Evolutionary conservation across 2,888 invertebrate species (phyloP), one percentile per base, ranked within the genome.

Genomic region (Aphodius sticticus): DNA sequence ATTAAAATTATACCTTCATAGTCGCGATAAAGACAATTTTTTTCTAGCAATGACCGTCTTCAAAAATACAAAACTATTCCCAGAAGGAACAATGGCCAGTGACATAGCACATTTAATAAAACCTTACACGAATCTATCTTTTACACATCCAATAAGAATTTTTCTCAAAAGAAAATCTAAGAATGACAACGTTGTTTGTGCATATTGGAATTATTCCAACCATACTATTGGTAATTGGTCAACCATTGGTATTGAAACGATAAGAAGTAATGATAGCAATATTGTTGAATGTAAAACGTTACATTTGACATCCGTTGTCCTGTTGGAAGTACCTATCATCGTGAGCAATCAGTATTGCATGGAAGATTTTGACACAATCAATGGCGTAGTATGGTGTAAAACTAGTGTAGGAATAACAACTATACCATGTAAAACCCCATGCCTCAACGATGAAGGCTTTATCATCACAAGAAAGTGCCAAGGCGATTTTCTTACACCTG

Each of bases 181-280:
- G 6, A 26, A 26, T 3, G 38, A 38, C 7, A 53, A 76, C 36
- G 37, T 53, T 15, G 37, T 16, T 70, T 80, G 80, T 74, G 77
- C 69, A 2, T 80, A 38, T 16, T 80, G 80, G 80, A 72, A 77
- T 69, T 77, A 77, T 36, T 75, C 75, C 7, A 36, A 38, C 26
- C 69, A 77, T 53, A 75, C 75, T 38, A 16, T 16, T 14, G 80
- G 80, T 2, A 74, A 77, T 70, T 80, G 80, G 80, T 80, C 80
- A 6, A 77, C 77, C 7, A 16, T 16, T 4, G 80, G 80, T n/a
- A 76, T 71, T 71, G 15, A 71, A 71, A 71, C 71, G 16, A 71
- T 71, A 5, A 71, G 71, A 16, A 14, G 16, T 15, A 71, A 6
- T 16, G 71, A 71, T 71, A 15, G 26, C 26, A 26, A 71, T 16